Evolutionary conservation across 2,113 vertebrate species (phyloP), one percentile per base, ranked within the genome.

Genomic region (Sinocyclocheilus maitianheensis): DNA sequence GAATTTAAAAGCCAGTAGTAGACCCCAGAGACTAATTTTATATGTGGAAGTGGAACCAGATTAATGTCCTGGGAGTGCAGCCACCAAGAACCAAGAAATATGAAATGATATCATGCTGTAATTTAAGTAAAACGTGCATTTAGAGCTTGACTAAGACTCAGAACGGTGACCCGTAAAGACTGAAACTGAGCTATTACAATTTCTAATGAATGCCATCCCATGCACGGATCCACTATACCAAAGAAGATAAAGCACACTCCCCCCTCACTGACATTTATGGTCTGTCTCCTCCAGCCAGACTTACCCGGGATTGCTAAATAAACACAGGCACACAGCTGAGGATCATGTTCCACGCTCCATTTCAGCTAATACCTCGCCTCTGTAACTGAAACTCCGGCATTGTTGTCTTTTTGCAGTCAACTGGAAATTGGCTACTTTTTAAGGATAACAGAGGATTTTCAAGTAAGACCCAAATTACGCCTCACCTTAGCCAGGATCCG

Each of bases 281-380:
- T 86, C 91, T 89, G 90, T 72, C 84, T 87, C 63, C 63, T 88
- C 87, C 87, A 86, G 85, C 82, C 82, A 9, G 24, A 26, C 77
- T 81, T 87, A 74, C 74, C 85, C 55, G 82, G 91, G 86, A 81
- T 48, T 85, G 89, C 88, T 93, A 91, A 93, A 92, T 91, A 93
- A 94, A 93, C 93, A 92, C 83, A 87, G 84, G 69, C 60, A 30
- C 87, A 85, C 92, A 93, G 93, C 92, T 92, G 91, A 82, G 26
- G 86, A 91, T 93, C 88, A 81, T 81, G 72, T 92, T 88, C 62
- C 89, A 26, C 55, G 85, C 88, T 90, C 63, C 67, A 76, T 83
- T 83, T 87, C 88, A 86, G 58, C 72, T 82, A 43, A 74, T 86
- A 79, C 81, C 81, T 55, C n/a, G 69, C 48, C 55, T 83, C 60